Conservation (phyloP, 2,888 invertebrate genomes). For the Mimumesa dahlbomi region DNA sequence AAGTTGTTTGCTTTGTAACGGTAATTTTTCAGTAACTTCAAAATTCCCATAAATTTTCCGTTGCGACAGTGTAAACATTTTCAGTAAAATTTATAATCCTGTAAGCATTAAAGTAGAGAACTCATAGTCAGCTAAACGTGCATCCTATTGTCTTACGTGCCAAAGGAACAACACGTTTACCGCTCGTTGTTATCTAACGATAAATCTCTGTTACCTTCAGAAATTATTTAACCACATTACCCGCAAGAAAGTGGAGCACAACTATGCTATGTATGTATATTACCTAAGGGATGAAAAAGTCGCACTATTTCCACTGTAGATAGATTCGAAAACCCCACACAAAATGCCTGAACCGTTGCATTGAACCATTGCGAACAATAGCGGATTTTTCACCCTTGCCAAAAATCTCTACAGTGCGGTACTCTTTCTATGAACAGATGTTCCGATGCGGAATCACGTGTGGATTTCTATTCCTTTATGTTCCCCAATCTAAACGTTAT, state of each 20-base stretch:
- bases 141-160: background rate
- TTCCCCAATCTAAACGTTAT: constrained; percentile 6
- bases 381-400: constrained; percentile 3
- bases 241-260: background rate
- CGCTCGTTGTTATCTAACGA: background rate
- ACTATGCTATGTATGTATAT: background rate
- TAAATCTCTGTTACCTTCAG: background rate
- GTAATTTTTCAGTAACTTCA: too few species aligned
- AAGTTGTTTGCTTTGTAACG: too few species aligned
- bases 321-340: constrained; percentile 20
- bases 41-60: too few species aligned
- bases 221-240: too few species aligned
- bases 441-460: constrained; percentile 18
- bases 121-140: too few species aligned
- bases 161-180: background rate
- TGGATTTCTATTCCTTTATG: constrained; percentile 16
- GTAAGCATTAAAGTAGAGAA: too few species aligned
- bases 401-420: constrained; percentile 18
- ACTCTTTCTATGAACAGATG: constrained; percentile 10
- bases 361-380: constrained; percentile 21
- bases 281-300: background rate
- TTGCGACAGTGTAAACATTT: too few species aligned
- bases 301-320: background rate
- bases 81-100: too few species aligned
- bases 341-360: constrained; percentile 20